A percentile compares a stretch with the other conserved stretches of the same genome.
Evolutionary conservation across 2,888 invertebrate genomes (phyloP).

Genomic region (Epistrophe eligans): DNA sequence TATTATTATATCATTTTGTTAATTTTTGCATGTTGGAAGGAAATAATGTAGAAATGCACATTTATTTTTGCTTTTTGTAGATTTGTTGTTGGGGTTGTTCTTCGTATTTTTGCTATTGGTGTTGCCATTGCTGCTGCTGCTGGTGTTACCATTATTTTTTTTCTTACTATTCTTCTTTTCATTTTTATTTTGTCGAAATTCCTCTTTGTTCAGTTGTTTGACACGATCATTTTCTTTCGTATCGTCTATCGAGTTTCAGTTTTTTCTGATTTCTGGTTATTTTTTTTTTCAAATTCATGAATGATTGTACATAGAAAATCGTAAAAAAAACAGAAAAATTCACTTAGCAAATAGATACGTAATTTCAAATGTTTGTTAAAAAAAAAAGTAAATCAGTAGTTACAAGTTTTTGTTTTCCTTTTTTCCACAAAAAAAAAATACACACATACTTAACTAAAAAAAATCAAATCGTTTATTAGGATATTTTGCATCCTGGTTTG

Average conservation of each 20-base stretch:
- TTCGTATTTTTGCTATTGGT: slow-evolving; percentile 39
- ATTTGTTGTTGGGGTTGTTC: slow-evolving; percentile 49
- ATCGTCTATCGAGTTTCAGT: slow-evolving; percentile 72
- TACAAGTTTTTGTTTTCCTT: slow-evolving; percentile 44
- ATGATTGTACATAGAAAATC: slow-evolving; percentile 13
- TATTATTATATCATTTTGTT: slow-evolving; percentile 16
- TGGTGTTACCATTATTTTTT: slow-evolving; percentile 21
- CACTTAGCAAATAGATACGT: neutral
- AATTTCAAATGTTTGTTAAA: neutral
- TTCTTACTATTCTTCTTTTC: slow-evolving; percentile 67
- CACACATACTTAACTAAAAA: neutral
- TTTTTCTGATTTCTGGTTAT: slow-evolving; percentile 59
- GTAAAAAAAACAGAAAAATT: slow-evolving; percentile 21
- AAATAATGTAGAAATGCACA: slow-evolving; percentile 74
- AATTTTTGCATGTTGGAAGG: slow-evolving; percentile 72
- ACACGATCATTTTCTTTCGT: slow-evolving; percentile 74
- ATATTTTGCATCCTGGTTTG: too few relatives aligned
- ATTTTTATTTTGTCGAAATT: slow-evolving; percentile 56
- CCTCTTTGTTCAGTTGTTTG: slow-evolving; percentile 66
- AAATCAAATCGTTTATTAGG: too few relatives aligned
- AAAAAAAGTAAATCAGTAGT: neutral
- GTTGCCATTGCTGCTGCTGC: slow-evolving; percentile 37
- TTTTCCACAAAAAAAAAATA: slow-evolving; percentile 20
- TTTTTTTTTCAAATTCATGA: neutral
- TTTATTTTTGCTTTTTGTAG: slow-evolving; percentile 66